Evolutionary conservation across 2,113 vertebrate species (phyloP).

Genomic region (Puffinus mauretanicus): DNA sequence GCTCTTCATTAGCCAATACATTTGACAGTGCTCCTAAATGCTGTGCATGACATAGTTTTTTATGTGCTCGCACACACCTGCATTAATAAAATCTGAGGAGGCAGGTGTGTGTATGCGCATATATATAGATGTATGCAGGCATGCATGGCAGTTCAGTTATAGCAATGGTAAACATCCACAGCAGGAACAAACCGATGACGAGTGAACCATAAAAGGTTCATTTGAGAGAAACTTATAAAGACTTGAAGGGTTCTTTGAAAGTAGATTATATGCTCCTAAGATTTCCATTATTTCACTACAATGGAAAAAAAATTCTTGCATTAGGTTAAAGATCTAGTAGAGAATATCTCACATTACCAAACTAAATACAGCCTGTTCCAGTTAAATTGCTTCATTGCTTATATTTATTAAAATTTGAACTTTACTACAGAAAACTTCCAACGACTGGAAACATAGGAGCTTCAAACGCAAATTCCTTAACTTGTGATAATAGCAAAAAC

Average conservation of each 20-base stretch:
- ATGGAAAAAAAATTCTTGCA: neutral
- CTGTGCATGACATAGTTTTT: neutral
- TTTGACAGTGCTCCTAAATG: neutral
- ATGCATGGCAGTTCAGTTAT: neutral
- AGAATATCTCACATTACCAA: neutral
- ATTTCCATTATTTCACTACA: slow-evolving; percentile 22
- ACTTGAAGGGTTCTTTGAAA: slow-evolving; percentile 3
- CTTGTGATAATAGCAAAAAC: neutral
- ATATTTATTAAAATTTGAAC: neutral
- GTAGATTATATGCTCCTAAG: neutral
- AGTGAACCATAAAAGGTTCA: neutral
- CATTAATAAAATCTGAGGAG: neutral
- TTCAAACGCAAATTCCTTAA: neutral
- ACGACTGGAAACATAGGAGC: neutral
- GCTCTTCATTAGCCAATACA: neutral
- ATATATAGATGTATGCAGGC: neutral
- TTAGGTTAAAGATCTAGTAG: neutral
- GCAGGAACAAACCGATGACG: neutral
- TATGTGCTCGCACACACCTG: neutral
- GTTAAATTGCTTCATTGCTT: neutral
- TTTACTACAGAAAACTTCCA: neutral
- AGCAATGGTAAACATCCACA: slow-evolving; percentile 1
- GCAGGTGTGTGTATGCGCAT: neutral
- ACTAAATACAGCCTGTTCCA: neutral
- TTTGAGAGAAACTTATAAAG: neutral